A percentile compares a stretch with the other conserved stretches of the same genome.
Conservation (phyloP, 2,113 vertebrate species). For the Neotoma lepida region DNA sequence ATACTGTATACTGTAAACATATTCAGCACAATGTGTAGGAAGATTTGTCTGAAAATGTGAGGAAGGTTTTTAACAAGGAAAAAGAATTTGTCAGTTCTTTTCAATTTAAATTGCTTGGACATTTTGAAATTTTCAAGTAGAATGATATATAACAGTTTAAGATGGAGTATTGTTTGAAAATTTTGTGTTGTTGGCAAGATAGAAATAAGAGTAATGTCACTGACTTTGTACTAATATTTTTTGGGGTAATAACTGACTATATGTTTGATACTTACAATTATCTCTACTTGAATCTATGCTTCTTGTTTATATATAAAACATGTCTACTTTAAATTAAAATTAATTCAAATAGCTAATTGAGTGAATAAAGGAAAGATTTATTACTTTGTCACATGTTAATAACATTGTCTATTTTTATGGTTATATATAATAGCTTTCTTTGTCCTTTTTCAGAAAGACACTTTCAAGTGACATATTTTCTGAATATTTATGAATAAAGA, state of each 20-base stretch:
- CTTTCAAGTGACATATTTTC: not conserved
- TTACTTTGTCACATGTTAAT: not conserved
- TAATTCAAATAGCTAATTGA: not conserved
- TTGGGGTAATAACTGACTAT: not conserved
- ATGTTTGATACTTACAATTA: not conserved
- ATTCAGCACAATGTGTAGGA: not conserved
- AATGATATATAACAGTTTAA: not conserved
- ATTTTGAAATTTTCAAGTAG: not conserved
- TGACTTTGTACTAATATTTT: not conserved
- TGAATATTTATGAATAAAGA: not conserved
- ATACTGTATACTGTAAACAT: not conserved
- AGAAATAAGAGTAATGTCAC: not conserved
- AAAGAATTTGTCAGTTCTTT: not conserved
- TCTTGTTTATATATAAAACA: not conserved
- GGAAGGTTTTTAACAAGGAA: not conserved
- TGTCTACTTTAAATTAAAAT: not conserved
- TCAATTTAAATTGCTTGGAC: not conserved
- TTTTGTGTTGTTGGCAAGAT: not conserved
- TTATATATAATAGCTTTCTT: not conserved
- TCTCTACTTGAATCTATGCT: not conserved
- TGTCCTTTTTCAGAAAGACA: not conserved
- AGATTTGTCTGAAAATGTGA: not conserved
- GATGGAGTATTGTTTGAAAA: not conserved
- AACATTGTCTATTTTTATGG: not conserved
- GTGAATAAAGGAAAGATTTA: not conserved